These are phyloP conservation scores for Umimayanthus chanpuru DNA, from an alignment of 92 coral and sea anemone genomes.

Conservation along the genomic window DNA sequence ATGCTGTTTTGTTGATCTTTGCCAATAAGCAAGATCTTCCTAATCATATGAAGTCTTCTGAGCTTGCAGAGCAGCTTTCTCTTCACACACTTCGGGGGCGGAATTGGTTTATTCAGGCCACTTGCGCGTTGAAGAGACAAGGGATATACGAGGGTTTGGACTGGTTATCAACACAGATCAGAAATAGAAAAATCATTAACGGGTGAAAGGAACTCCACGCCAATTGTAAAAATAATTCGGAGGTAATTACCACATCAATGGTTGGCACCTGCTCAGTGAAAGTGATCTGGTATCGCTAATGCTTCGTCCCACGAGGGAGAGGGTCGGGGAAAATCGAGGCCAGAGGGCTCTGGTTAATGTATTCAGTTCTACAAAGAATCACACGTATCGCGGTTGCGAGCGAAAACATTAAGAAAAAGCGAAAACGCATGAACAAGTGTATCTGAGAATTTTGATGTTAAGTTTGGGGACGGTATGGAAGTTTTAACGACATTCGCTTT, in stretches of 20 bases:
- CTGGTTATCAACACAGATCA: slow-evolving; percentile 93
- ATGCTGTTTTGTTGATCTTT: slow-evolving; percentile 89
- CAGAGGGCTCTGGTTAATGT: not conserved
- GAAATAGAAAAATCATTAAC: slow-evolving; percentile 49
- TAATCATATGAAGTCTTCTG: slow-evolving; percentile 81
- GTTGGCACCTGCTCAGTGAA: slow-evolving; percentile 23
- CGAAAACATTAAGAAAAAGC: not conserved
- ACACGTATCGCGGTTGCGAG: not conserved
- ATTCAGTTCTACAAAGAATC: not conserved
- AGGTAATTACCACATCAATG: slow-evolving; percentile 1
- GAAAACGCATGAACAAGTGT: not conserved
- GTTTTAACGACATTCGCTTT: not conserved
- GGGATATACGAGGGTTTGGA: slow-evolving; percentile 97
- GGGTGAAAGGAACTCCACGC: not conserved
- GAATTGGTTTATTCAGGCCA: slow-evolving; percentile 92
- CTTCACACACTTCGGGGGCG: slow-evolving; percentile 86
- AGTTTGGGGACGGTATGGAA: not conserved
- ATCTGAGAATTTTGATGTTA: not conserved
- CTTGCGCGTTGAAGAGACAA: slow-evolving; percentile 93
- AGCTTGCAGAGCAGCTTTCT: slow-evolving; percentile 85
- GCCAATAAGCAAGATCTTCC: slow-evolving; percentile 98
- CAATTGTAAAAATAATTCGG: slow-evolving; percentile 16
- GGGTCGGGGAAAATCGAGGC: not conserved
- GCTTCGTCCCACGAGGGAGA: not conserved
- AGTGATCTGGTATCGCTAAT: not conserved